Percentiles rank a stretch among this genome's conserved stretches.
These are phyloP conservation scores for Euplagia quadripunctaria DNA, from an alignment of 2,888 invertebrate species.

Conservation along the genomic window DNA sequence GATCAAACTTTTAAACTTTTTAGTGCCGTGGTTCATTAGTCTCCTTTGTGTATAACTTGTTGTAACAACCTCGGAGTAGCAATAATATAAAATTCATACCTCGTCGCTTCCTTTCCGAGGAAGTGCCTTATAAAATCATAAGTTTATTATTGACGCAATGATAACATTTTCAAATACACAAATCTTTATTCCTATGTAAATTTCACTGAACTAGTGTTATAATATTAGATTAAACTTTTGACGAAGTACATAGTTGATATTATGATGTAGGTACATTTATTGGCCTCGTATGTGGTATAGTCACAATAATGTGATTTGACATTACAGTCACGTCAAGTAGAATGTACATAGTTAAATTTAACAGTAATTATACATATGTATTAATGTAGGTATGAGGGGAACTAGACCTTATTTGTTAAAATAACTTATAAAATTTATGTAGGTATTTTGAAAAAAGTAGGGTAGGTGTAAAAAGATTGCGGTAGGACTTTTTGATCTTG, in stretches of 20 bases:
- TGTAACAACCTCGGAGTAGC: neutral
- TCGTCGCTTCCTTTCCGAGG: neutral
- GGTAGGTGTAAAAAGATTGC: neutral
- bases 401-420: neutral
- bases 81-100: neutral
- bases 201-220: neutral
- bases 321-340: neutral
- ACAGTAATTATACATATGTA: neutral
- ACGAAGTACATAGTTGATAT: neutral
- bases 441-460: neutral
- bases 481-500: neutral
- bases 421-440: neutral
- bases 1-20: too few relatives aligned
- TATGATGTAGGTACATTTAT: neutral
- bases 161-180: neutral
- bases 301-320: neutral
- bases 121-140: neutral
- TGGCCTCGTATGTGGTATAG: neutral
- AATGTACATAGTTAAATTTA: neutral
- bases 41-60: neutral
- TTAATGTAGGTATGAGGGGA: neutral
- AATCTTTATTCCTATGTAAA: neutral
- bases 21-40: too few relatives aligned
- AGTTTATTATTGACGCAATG: neutral
- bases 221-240: neutral